Evolutionary conservation across 92 coral and sea anemone genomes (phyloP), one percentile per base, ranked within the genome.

Genomic region (Epizoanthus fatuus): DNA sequence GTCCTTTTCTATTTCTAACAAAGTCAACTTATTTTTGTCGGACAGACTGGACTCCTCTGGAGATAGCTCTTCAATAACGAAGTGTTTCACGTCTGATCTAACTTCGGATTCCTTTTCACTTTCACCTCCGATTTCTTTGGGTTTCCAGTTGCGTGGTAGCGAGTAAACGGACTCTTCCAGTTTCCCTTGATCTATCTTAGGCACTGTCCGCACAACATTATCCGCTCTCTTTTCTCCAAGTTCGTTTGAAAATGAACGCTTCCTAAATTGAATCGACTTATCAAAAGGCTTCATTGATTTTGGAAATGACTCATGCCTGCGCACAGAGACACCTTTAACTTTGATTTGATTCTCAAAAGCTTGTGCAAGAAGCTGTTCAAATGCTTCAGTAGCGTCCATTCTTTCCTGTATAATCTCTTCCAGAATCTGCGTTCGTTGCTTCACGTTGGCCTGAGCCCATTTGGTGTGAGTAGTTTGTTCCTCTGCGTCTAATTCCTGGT

Each of bases 221-320:
- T 38, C 54, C 9, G 22, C 58, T 12, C 56, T 77, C 71, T 13
- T 42, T 17, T 11, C 25, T 39, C 38, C 84, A 40, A 86, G 40
- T 74, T 92, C 75, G 70, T 84, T 95, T 66, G 98, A 94, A 73
- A 92, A 83, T 37, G 98, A 94, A 54, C 98, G 92, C 62, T 91
- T 92, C 57, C 96, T 92, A 40, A 19, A 8, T 53, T 90, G 17
- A 75, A 82, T 44, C 54, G 92, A 62, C 58, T 58, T 42, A 42
- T 32, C 82, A 39, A 59, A 77, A 4, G 81, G 83, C 54, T 86
- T 90, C 84, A 77, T 74, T 54, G 90, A 62, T 81, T 69, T 94
- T 69, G 98, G 94, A 72, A 94, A 14, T 3, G 98, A 94, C 40
- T 74, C 93, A 63, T 82, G 90, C 37, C 98, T 86, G 53, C 96